Conservation (phyloP, 2,797 vertebrate species). For the Sarcoramphus papa region DNA sequence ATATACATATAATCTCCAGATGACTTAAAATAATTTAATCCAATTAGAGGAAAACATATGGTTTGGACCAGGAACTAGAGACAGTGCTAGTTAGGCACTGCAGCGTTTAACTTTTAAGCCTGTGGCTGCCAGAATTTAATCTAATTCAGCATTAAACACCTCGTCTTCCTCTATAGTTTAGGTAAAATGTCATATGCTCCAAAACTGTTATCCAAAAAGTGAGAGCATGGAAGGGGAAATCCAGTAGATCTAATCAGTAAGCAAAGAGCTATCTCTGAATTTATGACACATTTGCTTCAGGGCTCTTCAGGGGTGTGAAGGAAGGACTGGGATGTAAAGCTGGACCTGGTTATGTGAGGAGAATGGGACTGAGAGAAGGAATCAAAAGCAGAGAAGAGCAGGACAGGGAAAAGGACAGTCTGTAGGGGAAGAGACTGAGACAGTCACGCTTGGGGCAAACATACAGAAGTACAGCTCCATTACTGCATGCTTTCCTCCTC, state of each 20-base stretch:
- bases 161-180: background rate
- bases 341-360: background rate
- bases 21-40: background rate
- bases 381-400: background rate
- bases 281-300: background rate
- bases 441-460: background rate
- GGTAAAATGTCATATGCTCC: background rate
- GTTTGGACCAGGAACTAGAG: background rate
- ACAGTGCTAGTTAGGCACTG: background rate
- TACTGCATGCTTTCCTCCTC: background rate
- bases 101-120: background rate
- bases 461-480: background rate
- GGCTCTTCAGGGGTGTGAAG: background rate
- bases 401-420: background rate
- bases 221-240: background rate
- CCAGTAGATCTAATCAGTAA: background rate
- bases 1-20: background rate
- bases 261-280: background rate
- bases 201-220: background rate
- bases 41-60: background rate
- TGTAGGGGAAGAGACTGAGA: background rate
- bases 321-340: background rate
- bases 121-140: background rate
- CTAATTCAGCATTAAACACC: background rate
- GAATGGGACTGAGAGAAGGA: background rate